Evolutionary conservation across 2,113 vertebrate genomes (phyloP).

Genomic region (Nannospalax galili): DNA sequence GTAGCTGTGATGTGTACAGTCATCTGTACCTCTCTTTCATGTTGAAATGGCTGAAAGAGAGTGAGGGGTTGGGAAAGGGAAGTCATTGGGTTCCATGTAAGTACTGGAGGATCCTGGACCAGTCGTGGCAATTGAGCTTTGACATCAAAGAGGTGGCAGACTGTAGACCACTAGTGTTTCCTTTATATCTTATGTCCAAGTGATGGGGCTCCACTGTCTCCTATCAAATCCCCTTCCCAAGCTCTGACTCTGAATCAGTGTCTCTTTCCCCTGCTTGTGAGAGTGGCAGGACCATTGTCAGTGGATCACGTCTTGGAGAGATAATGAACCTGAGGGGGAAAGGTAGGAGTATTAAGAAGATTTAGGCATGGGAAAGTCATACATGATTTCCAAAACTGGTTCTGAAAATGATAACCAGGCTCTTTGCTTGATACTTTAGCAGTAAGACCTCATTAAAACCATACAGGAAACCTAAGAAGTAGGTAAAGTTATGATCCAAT

Average conservation of each 20-base stretch:
- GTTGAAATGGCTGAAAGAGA: background rate
- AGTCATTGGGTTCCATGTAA: background rate
- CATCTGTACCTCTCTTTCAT: background rate
- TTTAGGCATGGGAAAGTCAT: background rate
- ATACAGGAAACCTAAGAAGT: background rate
- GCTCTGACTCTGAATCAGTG: background rate
- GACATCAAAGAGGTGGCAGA: background rate
- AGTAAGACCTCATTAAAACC: background rate
- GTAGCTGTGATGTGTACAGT: background rate
- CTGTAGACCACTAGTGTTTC: background rate
- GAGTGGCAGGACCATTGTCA: background rate
- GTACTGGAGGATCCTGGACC: background rate
- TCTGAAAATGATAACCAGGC: background rate
- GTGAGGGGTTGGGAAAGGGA: background rate
- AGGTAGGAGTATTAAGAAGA: no score
- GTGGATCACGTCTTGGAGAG: no score
- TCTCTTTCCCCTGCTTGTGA: background rate
- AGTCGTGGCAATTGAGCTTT: no score
- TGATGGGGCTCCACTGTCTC: background rate
- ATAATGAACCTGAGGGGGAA: no score
- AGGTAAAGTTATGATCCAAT: background rate
- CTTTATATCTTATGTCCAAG: background rate
- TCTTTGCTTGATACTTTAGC: background rate
- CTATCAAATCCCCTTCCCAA: background rate
- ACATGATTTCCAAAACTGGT: background rate